Evolutionary conservation across 2,113 vertebrate species (phyloP).

Genomic region (Larimichthys polyactis): DNA sequence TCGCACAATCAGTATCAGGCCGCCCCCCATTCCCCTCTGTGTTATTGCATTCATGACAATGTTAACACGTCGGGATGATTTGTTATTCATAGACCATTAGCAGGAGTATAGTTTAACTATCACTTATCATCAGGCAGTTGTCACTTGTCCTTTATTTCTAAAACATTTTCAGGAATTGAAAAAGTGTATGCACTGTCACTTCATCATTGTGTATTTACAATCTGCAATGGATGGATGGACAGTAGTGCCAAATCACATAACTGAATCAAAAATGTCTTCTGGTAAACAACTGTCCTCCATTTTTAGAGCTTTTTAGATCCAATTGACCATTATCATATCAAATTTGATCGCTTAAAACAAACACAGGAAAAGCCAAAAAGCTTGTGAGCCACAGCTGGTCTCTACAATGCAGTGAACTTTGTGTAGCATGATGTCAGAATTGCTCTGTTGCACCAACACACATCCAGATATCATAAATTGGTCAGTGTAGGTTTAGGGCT

Average conservation of each 20-base stretch:
- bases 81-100: slow-evolving; percentile 68
- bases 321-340: slow-evolving; percentile 6
- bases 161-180: neutral
- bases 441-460: neutral
- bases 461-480: neutral
- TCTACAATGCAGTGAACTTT: neutral
- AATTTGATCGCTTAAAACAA: slow-evolving; percentile 5
- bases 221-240: neutral
- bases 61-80: slow-evolving; percentile 64
- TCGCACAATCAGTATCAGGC: slow-evolving; percentile 67
- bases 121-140: slow-evolving; percentile 26
- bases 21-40: slow-evolving; percentile 57
- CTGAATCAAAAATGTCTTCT: neutral
- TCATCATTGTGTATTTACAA: neutral
- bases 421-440: neutral
- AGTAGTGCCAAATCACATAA: neutral
- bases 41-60: slow-evolving; percentile 61
- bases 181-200: neutral
- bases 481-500: neutral
- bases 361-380: slow-evolving; percentile 10
- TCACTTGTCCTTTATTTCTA: slow-evolving; percentile 18
- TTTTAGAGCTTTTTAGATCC: neutral
- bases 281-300: neutral
- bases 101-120: slow-evolving; percentile 43
- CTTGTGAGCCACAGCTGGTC: slow-evolving; percentile 7